phyloP scores from a whole-genome alignment of 2,888 invertebrate species.

The Gortyna flavago region DNA sequence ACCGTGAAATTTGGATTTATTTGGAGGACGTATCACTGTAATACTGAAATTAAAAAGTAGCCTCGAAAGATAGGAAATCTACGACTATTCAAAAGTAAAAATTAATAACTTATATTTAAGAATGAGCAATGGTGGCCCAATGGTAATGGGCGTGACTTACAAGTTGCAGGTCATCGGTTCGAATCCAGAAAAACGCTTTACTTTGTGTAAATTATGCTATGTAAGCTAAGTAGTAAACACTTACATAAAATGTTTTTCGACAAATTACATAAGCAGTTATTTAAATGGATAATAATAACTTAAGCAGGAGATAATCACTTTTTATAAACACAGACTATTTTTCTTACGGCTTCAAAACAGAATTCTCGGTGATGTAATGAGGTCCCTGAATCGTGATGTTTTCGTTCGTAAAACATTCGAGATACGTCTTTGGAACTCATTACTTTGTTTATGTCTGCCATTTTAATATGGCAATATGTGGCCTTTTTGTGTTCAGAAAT shows the following conservation, averaged over 20 bases:
- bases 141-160: neutral
- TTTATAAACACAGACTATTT: constrained; percentile 38
- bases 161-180: neutral
- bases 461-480: constrained; percentile 14
- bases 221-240: neutral
- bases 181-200: neutral
- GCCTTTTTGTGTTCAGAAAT: neutral
- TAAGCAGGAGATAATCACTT: constrained; percentile 45
- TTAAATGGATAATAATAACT: constrained; percentile 37
- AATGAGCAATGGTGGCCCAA: neutral
- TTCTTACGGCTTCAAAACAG: constrained; percentile 37
- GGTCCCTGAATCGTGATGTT: constrained; percentile 47
- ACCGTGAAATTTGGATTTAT: constrained; percentile 58
- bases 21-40: constrained; percentile 16
- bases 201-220: neutral
- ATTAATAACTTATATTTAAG: neutral
- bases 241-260: neutral
- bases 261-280: constrained; percentile 4
- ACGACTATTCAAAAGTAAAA: neutral
- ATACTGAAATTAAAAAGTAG: neutral
- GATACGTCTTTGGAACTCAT: constrained; percentile 44
- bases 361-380: constrained; percentile 39
- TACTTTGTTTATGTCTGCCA: constrained; percentile 27
- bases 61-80: neutral
- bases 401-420: constrained; percentile 48